Evolutionary conservation across 2,797 vertebrate species (phyloP).

Genomic region (Salarias fasciatus): DNA sequence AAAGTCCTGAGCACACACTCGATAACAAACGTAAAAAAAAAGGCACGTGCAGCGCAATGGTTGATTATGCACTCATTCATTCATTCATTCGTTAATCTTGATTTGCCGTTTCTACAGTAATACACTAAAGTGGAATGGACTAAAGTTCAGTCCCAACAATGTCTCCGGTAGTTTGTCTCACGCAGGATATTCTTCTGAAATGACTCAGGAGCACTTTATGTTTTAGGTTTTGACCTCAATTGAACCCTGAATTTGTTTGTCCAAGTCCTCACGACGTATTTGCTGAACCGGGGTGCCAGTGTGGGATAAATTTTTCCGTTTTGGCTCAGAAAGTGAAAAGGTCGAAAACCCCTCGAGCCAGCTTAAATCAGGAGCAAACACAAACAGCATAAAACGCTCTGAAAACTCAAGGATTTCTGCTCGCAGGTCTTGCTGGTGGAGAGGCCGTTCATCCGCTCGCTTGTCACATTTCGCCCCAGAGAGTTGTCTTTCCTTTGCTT

Average conservation of each 20-base stretch:
- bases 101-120: too few species aligned
- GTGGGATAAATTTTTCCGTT: slow-evolving; percentile 38
- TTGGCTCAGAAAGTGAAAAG: slow-evolving; percentile 38
- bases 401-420: slow-evolving; percentile 51
- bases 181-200: too few species aligned
- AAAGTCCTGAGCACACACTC: not conserved
- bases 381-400: slow-evolving; percentile 22
- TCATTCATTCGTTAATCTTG: too few species aligned
- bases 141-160: too few species aligned
- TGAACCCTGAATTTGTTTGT: slow-evolving; percentile 19
- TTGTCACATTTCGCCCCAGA: slow-evolving; percentile 43
- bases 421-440: slow-evolving; percentile 26
- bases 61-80: too few species aligned
- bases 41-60: slow-evolving; percentile 8
- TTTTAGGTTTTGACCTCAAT: slow-evolving; percentile 17
- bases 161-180: too few species aligned
- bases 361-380: slow-evolving; percentile 40
- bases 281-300: slow-evolving; percentile 23
- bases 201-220: slow-evolving; percentile 1
- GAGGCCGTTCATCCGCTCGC: slow-evolving; percentile 40
- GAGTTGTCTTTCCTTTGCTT: slow-evolving; percentile 46
- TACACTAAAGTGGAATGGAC: too few species aligned
- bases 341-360: slow-evolving; percentile 43
- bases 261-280: slow-evolving; percentile 19
- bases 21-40: slow-evolving; percentile 3